A percentile compares a stretch with the other conserved stretches of the same genome.
These are phyloP conservation scores for Passer montanus DNA, from an alignment of 2,113 vertebrate genomes.

Conservation along the genomic window DNA sequence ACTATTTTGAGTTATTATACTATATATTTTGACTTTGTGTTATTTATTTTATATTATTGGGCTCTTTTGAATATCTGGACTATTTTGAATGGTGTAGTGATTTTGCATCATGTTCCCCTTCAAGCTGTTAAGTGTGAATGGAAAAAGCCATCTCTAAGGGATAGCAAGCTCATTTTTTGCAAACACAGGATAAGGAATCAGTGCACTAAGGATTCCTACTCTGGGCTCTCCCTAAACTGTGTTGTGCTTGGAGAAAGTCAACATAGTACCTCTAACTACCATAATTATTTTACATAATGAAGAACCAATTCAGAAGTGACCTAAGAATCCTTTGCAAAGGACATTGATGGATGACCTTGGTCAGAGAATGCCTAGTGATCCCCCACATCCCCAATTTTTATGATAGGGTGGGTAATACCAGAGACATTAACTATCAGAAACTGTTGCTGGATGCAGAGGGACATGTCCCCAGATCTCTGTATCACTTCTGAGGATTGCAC, in stretches of 20 bases:
- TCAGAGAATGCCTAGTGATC: not conserved
- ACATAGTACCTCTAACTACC: not conserved
- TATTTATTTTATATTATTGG: not conserved
- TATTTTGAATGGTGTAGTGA: not conserved
- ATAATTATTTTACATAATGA: not conserved
- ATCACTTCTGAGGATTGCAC: not conserved
- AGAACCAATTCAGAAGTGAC: not conserved
- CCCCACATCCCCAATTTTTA: not conserved
- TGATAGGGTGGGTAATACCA: not conserved
- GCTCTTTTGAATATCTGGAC: not conserved
- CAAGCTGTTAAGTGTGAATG: not conserved
- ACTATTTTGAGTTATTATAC: not conserved
- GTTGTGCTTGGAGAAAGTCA: not conserved
- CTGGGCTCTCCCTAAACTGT: not conserved
- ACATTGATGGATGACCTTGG: too few relatives aligned
- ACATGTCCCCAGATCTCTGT: not conserved
- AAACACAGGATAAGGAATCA: not conserved
- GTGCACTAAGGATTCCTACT: not conserved
- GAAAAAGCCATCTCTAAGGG: not conserved
- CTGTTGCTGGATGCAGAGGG: not conserved
- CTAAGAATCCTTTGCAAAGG: not conserved
- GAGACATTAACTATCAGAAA: not conserved
- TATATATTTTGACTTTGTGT: not conserved
- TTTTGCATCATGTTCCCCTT: not conserved
- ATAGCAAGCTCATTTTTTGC: not conserved